These are phyloP conservation scores for Akabosia matsudoensis DNA, from an alignment of 1,140 invertebrate genomes.

Conservation along the genomic window DNA sequence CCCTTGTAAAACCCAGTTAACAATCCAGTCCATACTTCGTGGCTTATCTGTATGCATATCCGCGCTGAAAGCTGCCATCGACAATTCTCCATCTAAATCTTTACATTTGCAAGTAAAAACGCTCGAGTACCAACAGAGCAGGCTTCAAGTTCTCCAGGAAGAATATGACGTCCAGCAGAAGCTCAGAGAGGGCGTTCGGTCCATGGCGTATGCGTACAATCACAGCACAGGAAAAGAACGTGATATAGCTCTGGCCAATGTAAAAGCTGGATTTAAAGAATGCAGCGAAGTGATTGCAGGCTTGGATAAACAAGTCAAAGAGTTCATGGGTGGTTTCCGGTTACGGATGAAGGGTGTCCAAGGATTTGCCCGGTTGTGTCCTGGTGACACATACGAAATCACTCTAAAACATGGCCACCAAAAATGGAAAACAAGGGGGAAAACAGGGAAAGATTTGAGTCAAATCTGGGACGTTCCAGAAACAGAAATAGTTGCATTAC, in stretches of 20 bases:
- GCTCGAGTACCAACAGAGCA: conserved; percentile 57
- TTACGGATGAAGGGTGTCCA: conserved; percentile 62
- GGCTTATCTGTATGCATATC: too few species aligned
- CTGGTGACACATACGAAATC: conserved; percentile 64
- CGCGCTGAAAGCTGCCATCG: too few species aligned
- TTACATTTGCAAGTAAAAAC: conserved; percentile 51
- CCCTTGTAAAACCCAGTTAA: too few species aligned
- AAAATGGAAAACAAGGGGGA: conserved; percentile 62
- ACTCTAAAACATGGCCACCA: conserved; percentile 60
- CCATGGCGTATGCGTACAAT: conserved; percentile 57
- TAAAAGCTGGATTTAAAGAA: conserved; percentile 58
- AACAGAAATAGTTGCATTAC: conserved; percentile 55
- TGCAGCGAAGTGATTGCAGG: conserved; percentile 57
- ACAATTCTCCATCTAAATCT: too few species aligned
- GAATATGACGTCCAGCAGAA: conserved; percentile 56
- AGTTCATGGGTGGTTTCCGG: conserved; percentile 57
- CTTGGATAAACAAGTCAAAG: conserved; percentile 58
- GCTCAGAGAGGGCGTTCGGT: conserved; percentile 55
- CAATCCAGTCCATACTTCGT: too few species aligned
- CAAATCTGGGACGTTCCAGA: conserved; percentile 60
- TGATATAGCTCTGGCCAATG: conserved; percentile 55
- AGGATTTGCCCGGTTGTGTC: conserved; percentile 61
- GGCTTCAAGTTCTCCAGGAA: conserved; percentile 58
- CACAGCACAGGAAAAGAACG: conserved; percentile 54
- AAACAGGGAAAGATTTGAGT: conserved; percentile 57